Conservation (phyloP, 2,797 vertebrate genomes). For the Anolis apletophallus region DNA sequence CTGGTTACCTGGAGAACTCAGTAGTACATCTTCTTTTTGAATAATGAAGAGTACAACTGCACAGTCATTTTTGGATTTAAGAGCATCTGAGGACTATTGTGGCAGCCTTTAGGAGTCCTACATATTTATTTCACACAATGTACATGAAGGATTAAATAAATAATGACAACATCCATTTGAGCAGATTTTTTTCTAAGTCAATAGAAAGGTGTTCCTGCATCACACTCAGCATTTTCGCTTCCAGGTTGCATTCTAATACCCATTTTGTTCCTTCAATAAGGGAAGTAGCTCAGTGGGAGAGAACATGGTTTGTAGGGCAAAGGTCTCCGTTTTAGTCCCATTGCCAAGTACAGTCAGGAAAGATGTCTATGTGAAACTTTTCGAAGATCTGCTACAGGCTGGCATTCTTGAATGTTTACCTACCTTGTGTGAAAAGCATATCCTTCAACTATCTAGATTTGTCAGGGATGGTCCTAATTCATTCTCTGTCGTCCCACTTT, state of each 20-base stretch:
- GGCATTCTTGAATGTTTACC: too few species aligned
- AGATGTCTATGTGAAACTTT: too few species aligned
- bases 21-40: too few species aligned
- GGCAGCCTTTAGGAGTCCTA: slow-evolving; percentile 5
- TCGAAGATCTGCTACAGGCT: too few species aligned
- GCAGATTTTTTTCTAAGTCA: background rate
- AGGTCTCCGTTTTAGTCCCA: too few species aligned
- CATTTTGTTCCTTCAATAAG: background rate
- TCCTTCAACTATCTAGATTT: too few species aligned
- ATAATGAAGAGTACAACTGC: too few species aligned
- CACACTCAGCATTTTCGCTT: background rate
- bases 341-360: too few species aligned
- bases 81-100: background rate
- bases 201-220: background rate
- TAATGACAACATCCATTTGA: slow-evolving; percentile 46
- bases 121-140: slow-evolving; percentile 35
- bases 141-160: slow-evolving; percentile 52
- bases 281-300: background rate
- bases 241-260: background rate
- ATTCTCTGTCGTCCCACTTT: too few species aligned
- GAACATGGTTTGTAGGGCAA: background rate
- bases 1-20: background rate
- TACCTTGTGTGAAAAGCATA: too few species aligned
- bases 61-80: background rate
- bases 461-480: too few species aligned